phyloP scores from a whole-genome alignment of 1,140 invertebrate species.

The Drosophila ambigua region DNA sequence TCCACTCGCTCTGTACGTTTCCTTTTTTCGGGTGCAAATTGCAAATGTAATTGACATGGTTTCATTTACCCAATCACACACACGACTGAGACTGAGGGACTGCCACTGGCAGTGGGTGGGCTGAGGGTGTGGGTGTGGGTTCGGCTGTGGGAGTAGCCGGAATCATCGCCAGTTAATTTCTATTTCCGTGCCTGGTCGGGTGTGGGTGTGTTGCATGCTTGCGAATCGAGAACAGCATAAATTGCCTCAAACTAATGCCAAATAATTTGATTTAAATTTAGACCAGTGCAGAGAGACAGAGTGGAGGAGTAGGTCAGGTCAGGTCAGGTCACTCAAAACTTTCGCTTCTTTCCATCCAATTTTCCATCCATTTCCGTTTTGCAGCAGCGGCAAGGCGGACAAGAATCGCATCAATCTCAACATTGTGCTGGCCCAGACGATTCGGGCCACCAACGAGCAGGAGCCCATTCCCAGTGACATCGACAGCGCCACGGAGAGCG shows the following conservation, averaged over 20 bases:
- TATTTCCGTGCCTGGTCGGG: conserved; percentile 64
- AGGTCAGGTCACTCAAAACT: conserved; percentile 56
- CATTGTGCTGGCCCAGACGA: conserved; percentile 76
- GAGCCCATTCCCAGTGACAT: conserved; percentile 54
- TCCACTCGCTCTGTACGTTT: background rate
- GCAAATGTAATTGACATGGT: conserved; percentile 81
- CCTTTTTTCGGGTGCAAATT: conserved; percentile 70
- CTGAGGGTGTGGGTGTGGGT: no score
- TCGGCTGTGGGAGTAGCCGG: background rate
- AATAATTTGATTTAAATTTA: conserved; percentile 83
- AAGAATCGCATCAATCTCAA: conserved; percentile 80
- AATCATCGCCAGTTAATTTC: conserved; percentile 67
- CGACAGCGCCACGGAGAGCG: conserved; percentile 47
- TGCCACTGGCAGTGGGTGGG: background rate
- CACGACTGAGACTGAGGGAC: conserved; percentile 7
- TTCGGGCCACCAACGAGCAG: conserved; percentile 68
- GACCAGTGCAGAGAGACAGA: conserved; percentile 1
- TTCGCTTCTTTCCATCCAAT: conserved; percentile 15
- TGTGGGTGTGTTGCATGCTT: conserved; percentile 50
- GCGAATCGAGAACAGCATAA: conserved; percentile 71
- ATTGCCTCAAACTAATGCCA: conserved; percentile 73
- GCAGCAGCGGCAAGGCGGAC: conserved; percentile 68
- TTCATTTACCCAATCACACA: conserved; percentile 57
- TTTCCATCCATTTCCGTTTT: conserved; percentile 15
- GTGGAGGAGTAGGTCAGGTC: no score